phyloP scores from a whole-genome alignment of 1,140 invertebrate species.

The Pseudobourletiella spinata region DNA sequence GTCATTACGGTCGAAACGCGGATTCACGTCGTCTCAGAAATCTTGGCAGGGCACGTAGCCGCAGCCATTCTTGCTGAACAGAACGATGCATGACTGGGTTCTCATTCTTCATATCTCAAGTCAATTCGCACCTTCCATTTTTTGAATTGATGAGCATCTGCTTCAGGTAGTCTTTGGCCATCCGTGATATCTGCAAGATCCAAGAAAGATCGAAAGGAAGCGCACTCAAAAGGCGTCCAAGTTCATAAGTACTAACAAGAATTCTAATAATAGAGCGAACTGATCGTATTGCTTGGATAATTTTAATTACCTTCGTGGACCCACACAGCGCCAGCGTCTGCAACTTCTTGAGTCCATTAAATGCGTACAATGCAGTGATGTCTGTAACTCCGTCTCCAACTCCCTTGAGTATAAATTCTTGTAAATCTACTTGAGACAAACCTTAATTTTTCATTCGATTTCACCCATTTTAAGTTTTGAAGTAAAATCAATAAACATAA shows the following conservation, averaged over 20 bases:
- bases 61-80: too few species aligned
- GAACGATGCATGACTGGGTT: too few species aligned
- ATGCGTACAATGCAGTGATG: constrained; percentile 11
- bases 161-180: neutral
- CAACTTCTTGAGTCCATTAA: constrained; percentile 18
- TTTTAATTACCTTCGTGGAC: neutral
- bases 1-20: too few species aligned
- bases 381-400: constrained; percentile 17
- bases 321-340: neutral
- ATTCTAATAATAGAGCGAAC: neutral
- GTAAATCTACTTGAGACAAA: constrained; percentile 17
- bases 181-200: neutral
- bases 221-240: too few species aligned
- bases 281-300: neutral
- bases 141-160: neutral
- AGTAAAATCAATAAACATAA: too few species aligned
- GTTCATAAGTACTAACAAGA: neutral
- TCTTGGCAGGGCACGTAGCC: too few species aligned
- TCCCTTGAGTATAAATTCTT: constrained; percentile 22
- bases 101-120: neutral
- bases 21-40: too few species aligned
- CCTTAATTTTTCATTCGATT: neutral
- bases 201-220: neutral
- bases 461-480: too few species aligned
- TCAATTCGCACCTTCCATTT: neutral